Base-by-base conservation (phyloP, 2,113 vertebrate species). In the Colaptes auratus region DNA sequence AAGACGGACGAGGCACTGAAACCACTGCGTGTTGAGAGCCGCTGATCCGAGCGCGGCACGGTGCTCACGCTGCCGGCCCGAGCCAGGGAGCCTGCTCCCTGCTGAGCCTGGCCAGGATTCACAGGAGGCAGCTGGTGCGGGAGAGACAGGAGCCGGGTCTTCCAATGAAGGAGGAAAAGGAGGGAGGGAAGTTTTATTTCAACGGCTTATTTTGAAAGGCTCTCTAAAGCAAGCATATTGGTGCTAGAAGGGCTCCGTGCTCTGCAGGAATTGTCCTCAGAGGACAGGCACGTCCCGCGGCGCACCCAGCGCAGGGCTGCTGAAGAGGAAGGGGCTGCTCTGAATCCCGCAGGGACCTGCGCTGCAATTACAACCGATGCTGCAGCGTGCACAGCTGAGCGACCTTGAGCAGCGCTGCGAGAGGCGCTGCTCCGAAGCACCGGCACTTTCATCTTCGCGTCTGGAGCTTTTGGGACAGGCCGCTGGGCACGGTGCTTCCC, bases 351-450 rank as follows among this genome's bases (percentile, higher is more conserved):
- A 42, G 44, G 19, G 44, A 35, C 9, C 58, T 20, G 80, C 15
- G 10, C 74, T n/a, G 56, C 89, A 63, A 23, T 85, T 73, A 78
- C 80, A 42, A 69, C 44, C 42, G 23, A 14, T 14, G 20, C 25
- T 81, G 78, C 89, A 53, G 71, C 12, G 9, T 15, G 46, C 24
- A n/a, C 31, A 52, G 48, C 44, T 71, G 58, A 78, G 82, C 42
- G 77, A 95, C 92, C 95, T 93, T 90, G 90, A 83, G 77, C 74
- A 60, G 20, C 71, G 60, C 55, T 42, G 78, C 64, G 72, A 86
- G 80, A 30, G 53, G 8, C 42, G 16, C 44, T 8, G 72, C 71
- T 70, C 55, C 42, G 18, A 28, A 59, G 25, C 44, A 42, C 25
- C 69, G 65, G 76, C 67, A 19, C 31, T 76, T 79, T 9, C 9